Percentiles rank a stretch among this genome's conserved stretches.
Evolutionary conservation across 2,113 vertebrate species (phyloP).

Genomic region (Emydocephalus ijimae): DNA sequence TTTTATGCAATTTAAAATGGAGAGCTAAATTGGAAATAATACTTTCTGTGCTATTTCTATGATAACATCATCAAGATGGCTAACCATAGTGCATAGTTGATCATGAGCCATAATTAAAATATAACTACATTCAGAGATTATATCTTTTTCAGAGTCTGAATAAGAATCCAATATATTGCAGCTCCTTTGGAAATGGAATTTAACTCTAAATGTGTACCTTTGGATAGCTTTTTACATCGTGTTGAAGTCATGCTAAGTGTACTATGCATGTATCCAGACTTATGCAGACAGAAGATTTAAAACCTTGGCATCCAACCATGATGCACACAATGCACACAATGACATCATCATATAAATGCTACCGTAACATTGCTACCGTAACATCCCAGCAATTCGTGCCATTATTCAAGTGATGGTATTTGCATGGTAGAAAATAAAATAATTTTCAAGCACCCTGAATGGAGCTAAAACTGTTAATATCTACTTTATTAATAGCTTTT

Average conservation of each 20-base stretch:
- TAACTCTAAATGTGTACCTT: neutral
- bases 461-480: neutral
- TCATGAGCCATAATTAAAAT: neutral
- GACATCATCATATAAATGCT: neutral
- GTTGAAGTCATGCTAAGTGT: neutral
- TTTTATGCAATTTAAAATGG: neutral
- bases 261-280: neutral
- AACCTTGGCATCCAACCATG: neutral
- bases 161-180: slow-evolving; percentile 19
- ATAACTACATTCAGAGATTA: neutral
- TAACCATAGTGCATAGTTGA: neutral
- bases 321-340: neutral
- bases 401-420: neutral
- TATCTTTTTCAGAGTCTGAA: neutral
- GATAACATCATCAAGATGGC: neutral
- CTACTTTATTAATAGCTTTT: neutral
- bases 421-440: neutral
- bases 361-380: neutral
- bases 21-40: neutral
- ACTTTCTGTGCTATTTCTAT: neutral
- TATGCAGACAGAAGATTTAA: neutral
- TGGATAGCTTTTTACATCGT: neutral
- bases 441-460: neutral
- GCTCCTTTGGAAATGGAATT: neutral
- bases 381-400: neutral